Evolutionary conservation across 1,140 invertebrate species (phyloP).

Genomic region (Antheraea pernyi): DNA sequence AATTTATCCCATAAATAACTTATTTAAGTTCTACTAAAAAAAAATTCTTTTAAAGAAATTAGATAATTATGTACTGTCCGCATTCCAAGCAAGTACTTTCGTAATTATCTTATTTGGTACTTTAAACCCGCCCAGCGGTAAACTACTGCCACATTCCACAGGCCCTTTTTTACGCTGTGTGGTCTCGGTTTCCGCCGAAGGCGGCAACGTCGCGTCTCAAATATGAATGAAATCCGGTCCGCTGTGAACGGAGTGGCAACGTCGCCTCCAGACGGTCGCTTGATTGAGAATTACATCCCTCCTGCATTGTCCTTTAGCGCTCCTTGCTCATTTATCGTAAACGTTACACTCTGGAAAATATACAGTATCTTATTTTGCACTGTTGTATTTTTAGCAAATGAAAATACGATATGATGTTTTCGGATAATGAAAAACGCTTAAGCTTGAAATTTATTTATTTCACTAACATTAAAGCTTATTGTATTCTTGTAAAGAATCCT

Average conservation of each 20-base stretch:
- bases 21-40: not conserved
- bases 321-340: slow-evolving; percentile 49
- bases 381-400: not conserved
- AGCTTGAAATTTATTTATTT: too few species aligned
- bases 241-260: slow-evolving; percentile 65
- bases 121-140: slow-evolving; percentile 67
- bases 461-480: too few species aligned
- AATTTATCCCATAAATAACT: too few species aligned
- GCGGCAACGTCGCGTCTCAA: slow-evolving; percentile 75
- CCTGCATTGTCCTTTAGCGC: slow-evolving; percentile 59
- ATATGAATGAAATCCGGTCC: slow-evolving; percentile 78
- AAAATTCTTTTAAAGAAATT: not conserved
- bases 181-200: slow-evolving; percentile 75
- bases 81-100: slow-evolving; percentile 66
- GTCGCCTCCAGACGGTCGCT: slow-evolving; percentile 67
- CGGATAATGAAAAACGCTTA: too few species aligned
- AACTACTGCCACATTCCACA: slow-evolving; percentile 70
- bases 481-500: too few species aligned
- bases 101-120: slow-evolving; percentile 60
- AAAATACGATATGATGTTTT: not conserved
- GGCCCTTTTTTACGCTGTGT: slow-evolving; percentile 74
- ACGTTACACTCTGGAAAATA: not conserved
- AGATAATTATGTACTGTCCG: slow-evolving; percentile 45
- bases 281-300: slow-evolving; percentile 75
- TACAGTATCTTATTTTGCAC: not conserved